phyloP scores from a whole-genome alignment of 2,888 invertebrate species.

The Phrixothrix hirtus region DNA sequence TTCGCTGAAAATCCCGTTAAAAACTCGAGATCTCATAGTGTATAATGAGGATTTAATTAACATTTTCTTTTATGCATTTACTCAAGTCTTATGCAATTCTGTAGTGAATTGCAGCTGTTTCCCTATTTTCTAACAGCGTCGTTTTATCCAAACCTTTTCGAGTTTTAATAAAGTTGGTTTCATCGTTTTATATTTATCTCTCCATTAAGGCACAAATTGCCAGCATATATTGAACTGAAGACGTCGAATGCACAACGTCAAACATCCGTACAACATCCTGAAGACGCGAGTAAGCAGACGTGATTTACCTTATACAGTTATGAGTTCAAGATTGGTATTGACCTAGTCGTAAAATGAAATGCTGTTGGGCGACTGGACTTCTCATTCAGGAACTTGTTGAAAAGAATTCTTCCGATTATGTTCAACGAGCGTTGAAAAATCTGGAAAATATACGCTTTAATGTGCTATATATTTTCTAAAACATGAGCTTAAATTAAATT shows the following conservation, averaged over 20 bases:
- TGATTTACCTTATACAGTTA: constrained; percentile 19
- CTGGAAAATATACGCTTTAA: not conserved
- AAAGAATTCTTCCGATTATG: not conserved
- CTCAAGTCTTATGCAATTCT: no score
- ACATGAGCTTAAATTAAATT: not conserved
- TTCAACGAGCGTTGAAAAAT: not conserved
- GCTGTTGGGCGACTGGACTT: not conserved
- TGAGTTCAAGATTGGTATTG: constrained; percentile 21
- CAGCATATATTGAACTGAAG: constrained; percentile 11
- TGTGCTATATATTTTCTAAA: not conserved
- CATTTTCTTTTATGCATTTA: no score
- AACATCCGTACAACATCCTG: constrained; percentile 13
- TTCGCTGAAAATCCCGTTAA: no score
- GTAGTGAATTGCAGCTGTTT: no score
- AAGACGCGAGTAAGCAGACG: constrained; percentile 11
- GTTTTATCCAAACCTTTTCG: constrained; percentile 15
- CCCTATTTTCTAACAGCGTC: no score
- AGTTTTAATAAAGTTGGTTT: constrained; percentile 20
- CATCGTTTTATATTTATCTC: constrained; percentile 7
- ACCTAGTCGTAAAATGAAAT: constrained; percentile 13
- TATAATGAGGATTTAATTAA: no score
- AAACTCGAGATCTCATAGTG: no score
- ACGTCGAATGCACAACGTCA: constrained; percentile 3
- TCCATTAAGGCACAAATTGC: constrained; percentile 8
- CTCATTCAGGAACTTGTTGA: not conserved